Evolutionary conservation across 2,113 vertebrate genomes (phyloP).

Genomic region (Chauna torquata): DNA sequence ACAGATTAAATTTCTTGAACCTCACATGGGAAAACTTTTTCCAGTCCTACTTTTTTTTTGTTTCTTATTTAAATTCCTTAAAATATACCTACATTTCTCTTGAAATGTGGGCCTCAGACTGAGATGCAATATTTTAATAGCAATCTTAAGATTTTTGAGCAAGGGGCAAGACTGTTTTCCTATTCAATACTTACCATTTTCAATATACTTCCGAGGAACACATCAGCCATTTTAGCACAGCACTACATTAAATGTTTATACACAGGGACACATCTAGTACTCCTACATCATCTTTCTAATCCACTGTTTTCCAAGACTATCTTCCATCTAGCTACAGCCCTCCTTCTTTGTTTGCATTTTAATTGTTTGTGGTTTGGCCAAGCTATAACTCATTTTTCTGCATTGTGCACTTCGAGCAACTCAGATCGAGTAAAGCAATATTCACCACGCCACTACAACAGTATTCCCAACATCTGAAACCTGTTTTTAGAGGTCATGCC

Average conservation of each 20-base stretch:
- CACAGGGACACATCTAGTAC: background rate
- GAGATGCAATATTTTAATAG: background rate
- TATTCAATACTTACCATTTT: background rate
- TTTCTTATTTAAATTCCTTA: background rate
- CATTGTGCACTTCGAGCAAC: background rate
- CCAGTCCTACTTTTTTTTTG: background rate
- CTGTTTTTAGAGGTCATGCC: background rate
- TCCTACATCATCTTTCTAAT: background rate
- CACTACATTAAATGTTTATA: background rate
- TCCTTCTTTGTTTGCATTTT: background rate
- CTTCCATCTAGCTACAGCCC: background rate
- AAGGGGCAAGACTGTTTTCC: background rate
- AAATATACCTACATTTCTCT: background rate
- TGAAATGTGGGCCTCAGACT: background rate
- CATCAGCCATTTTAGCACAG: background rate
- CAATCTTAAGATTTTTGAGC: background rate
- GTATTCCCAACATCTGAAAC: background rate
- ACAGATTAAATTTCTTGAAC: background rate
- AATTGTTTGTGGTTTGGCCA: background rate
- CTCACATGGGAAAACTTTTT: background rate
- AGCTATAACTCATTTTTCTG: background rate
- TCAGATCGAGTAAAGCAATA: background rate
- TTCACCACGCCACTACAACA: background rate
- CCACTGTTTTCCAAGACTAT: background rate
- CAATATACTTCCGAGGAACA: background rate